Conservation (phyloP, 2,113 vertebrate species). For the Malurus elegans region DNA sequence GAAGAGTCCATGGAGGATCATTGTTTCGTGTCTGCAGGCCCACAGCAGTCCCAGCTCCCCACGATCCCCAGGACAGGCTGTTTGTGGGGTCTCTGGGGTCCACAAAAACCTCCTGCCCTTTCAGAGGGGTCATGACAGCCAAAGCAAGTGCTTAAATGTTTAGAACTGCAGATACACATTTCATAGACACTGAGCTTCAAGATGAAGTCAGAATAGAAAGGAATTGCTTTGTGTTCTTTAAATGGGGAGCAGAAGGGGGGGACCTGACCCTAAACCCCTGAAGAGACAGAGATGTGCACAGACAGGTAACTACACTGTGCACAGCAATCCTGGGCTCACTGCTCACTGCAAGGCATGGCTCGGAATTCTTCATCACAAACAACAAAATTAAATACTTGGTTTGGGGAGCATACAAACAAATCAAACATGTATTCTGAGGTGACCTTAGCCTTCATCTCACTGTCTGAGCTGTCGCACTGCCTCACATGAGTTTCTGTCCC, state of each 20-base stretch:
- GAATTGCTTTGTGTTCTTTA: neutral
- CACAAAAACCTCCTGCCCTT: neutral
- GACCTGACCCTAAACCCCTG: neutral
- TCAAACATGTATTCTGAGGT: neutral
- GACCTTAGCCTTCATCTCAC: neutral
- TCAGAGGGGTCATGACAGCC: neutral
- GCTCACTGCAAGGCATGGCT: neutral
- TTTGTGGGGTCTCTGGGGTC: neutral
- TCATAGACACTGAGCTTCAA: neutral
- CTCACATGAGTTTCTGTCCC: neutral
- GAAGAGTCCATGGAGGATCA: fast-evolving
- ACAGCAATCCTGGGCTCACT: neutral
- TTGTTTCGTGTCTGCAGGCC: neutral
- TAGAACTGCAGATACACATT: neutral
- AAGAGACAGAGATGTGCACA: neutral
- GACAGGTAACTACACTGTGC: fast-evolving
- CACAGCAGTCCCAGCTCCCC: fast-evolving
- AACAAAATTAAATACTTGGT: neutral
- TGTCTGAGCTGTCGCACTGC: neutral
- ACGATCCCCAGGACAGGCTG: fast-evolving
- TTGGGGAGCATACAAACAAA: neutral
- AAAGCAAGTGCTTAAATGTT: neutral
- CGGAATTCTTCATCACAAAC: neutral
- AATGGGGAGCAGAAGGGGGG: neutral
- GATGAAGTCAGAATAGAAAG: neutral